These are phyloP conservation scores for Cottoperca gobio DNA, from an alignment of 2,797 vertebrate genomes.

Conservation along the genomic window DNA sequence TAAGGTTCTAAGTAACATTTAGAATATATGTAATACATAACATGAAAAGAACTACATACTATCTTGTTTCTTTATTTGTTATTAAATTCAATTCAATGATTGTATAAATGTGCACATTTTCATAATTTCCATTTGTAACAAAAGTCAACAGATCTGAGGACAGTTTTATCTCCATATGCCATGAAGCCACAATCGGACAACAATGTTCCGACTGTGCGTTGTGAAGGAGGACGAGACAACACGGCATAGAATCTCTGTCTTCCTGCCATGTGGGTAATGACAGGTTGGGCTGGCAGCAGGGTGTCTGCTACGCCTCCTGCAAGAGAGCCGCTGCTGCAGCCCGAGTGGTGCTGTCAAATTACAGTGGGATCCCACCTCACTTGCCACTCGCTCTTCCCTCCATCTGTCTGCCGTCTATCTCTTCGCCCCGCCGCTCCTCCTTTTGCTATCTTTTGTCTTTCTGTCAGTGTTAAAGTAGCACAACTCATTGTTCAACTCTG, in stretches of 20 bases:
- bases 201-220: neutral
- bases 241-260: conserved; percentile 10
- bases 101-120: neutral
- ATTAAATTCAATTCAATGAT: no score
- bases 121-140: neutral
- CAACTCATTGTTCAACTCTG: neutral
- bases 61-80: no score
- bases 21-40: neutral
- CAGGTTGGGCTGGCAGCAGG: conserved; percentile 64
- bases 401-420: conserved; percentile 46
- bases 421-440: conserved; percentile 34
- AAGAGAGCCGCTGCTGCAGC: conserved; percentile 55
- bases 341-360: conserved; percentile 72
- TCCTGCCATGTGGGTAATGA: conserved; percentile 65
- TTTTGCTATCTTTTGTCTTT: conserved; percentile 25
- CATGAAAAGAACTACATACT: neutral
- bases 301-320: conserved; percentile 62
- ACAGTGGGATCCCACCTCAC: conserved; percentile 68
- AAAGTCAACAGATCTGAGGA: conserved; percentile 1
- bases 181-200: neutral
- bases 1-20: neutral
- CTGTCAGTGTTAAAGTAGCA: conserved; percentile 1
- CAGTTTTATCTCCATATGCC: neutral
- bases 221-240: conserved; percentile 17
- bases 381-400: conserved; percentile 50